Evolutionary conservation across 1,140 invertebrate genomes (phyloP).

Genomic region (Bicyclus anynana): DNA sequence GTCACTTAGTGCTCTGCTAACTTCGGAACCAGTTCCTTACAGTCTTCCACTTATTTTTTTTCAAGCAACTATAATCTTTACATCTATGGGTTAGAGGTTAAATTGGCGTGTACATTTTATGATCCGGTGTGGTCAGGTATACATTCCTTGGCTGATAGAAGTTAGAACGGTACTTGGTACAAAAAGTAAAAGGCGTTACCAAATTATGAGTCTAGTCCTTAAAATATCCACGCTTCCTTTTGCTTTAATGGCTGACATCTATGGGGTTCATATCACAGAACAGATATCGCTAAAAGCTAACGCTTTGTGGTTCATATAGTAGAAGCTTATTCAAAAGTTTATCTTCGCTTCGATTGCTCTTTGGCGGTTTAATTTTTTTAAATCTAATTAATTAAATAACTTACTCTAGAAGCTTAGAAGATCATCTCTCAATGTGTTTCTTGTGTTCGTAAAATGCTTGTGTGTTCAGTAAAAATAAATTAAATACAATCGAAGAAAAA

Average conservation of each 20-base stretch:
- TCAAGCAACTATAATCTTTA: slow-evolving; percentile 13
- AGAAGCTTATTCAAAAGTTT: background rate
- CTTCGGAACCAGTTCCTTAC: slow-evolving; percentile 47
- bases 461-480: no score
- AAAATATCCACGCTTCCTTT: background rate
- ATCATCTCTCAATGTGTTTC: no score
- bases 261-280: no score
- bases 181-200: slow-evolving; percentile 22
- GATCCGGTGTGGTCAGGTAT: background rate
- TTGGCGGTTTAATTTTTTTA: no score
- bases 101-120: background rate
- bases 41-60: slow-evolving; percentile 32
- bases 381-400: no score
- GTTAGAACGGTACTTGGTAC: slow-evolving; percentile 20
- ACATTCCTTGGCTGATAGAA: slow-evolving; percentile 28
- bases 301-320: no score
- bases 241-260: background rate
- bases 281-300: no score
- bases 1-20: slow-evolving; percentile 42
- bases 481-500: no score
- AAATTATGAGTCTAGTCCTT: slow-evolving; percentile 11
- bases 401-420: no score
- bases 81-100: background rate
- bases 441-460: no score
- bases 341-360: no score